A percentile compares a stretch with the other conserved stretches of the same genome.
phyloP scores from a whole-genome alignment of 2,797 vertebrate genomes.

The Jordanella pulchra region DNA sequence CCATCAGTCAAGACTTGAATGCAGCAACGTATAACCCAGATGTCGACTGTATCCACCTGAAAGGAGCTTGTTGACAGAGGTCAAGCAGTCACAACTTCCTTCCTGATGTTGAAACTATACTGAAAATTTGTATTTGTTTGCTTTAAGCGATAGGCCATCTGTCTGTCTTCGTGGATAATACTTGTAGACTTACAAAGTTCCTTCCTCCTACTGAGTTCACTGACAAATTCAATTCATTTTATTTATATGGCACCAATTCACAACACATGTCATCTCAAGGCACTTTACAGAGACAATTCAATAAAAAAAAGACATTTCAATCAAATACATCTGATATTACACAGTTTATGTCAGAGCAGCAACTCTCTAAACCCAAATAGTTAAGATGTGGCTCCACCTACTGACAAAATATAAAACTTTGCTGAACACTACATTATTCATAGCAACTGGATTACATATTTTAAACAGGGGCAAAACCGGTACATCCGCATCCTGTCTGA shows the following conservation, averaged over 20 bases:
- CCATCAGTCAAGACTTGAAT: slow-evolving; percentile 1
- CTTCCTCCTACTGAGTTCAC: not conserved
- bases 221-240: not conserved
- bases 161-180: slow-evolving; percentile 2
- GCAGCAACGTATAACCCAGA: slow-evolving; percentile 26
- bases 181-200: not conserved
- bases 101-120: slow-evolving; percentile 19
- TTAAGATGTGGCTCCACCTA: slow-evolving; percentile 59
- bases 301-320: no score
- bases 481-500: slow-evolving; percentile 40
- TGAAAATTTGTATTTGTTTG: slow-evolving; percentile 2
- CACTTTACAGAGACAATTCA: no score
- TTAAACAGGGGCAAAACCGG: slow-evolving; percentile 15
- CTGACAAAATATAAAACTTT: slow-evolving; percentile 30
- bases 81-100: slow-evolving; percentile 30
- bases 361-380: slow-evolving; percentile 5
- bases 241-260: not conserved
- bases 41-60: slow-evolving; percentile 28
- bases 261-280: no score
- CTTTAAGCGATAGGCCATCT: slow-evolving; percentile 16
- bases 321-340: no score
- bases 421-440: slow-evolving; percentile 7
- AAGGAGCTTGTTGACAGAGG: slow-evolving; percentile 35
- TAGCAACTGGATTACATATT: slow-evolving; percentile 47
- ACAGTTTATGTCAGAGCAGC: not conserved